Conservation (phyloP, 2,113 vertebrate genomes). For the Empidonax alnorum region DNA sequence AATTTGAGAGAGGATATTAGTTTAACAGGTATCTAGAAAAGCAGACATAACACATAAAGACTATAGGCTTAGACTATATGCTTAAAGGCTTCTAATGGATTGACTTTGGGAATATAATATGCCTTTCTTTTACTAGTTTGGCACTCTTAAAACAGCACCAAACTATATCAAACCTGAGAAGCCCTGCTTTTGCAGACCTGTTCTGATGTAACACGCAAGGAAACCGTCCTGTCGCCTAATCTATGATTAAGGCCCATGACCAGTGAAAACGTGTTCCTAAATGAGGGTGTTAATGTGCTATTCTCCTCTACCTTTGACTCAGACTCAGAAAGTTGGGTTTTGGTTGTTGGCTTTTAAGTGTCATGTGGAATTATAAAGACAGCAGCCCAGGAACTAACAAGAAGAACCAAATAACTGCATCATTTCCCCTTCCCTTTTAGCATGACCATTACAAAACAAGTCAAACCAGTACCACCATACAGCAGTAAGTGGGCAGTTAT, state of each 20-base stretch:
- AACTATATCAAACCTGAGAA: background rate
- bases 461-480: background rate
- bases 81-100: background rate
- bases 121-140: background rate
- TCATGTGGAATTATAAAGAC: background rate
- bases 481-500: background rate
- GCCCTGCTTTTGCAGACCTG: background rate
- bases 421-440: background rate
- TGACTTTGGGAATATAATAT: background rate
- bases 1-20: background rate
- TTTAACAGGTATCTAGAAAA: background rate
- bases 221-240: background rate
- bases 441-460: background rate
- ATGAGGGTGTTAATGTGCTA: background rate
- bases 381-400: background rate
- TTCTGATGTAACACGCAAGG: background rate
- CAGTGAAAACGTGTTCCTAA: background rate
- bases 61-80: background rate
- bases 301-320: background rate
- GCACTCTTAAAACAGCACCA: background rate
- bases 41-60: background rate
- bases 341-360: background rate
- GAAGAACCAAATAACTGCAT: background rate
- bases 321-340: background rate
- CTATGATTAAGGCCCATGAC: background rate